Conservation (phyloP, 1,140 invertebrate genomes). For the Macrobrachium nipponense region DNA sequence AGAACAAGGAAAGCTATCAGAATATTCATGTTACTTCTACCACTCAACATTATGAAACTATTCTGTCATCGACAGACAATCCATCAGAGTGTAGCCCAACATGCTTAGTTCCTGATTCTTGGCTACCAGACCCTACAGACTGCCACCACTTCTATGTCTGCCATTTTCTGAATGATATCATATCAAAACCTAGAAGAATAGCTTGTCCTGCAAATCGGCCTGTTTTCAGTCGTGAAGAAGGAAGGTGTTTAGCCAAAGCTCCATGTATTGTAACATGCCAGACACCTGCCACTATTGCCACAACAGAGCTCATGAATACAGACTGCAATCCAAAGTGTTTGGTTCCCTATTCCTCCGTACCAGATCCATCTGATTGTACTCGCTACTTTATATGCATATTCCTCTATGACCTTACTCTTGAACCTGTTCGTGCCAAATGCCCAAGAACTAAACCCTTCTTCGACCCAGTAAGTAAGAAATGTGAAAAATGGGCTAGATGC, state of each 20-base stretch:
- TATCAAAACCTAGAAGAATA: conserved; percentile 32
- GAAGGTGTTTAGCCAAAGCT: conserved; percentile 17
- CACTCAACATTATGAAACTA: background rate
- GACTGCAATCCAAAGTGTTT: conserved; percentile 28
- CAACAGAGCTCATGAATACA: background rate
- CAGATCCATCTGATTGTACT: conserved; percentile 32
- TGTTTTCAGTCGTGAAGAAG: conserved; percentile 33
- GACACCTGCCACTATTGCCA: background rate
- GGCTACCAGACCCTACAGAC: conserved; percentile 43
- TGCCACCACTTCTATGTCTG: conserved; percentile 51
- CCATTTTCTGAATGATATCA: conserved; percentile 34
- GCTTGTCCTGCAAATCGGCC: conserved; percentile 22
- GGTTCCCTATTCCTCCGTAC: conserved; percentile 29
- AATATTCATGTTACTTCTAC: background rate
- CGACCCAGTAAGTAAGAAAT: conserved; percentile 25
- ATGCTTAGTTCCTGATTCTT: conserved; percentile 44
- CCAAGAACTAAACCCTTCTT: conserved; percentile 31
- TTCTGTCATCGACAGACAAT: background rate
- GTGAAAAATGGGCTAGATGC: background rate
- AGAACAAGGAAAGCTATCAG: background rate
- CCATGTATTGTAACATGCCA: conserved; percentile 23
- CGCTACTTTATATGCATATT: conserved; percentile 40
- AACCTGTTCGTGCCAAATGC: conserved; percentile 27
- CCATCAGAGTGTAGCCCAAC: conserved; percentile 22
- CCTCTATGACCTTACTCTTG: background rate